phyloP scores from a whole-genome alignment of 2,797 vertebrate genomes.

The Chloroceryle inda region DNA sequence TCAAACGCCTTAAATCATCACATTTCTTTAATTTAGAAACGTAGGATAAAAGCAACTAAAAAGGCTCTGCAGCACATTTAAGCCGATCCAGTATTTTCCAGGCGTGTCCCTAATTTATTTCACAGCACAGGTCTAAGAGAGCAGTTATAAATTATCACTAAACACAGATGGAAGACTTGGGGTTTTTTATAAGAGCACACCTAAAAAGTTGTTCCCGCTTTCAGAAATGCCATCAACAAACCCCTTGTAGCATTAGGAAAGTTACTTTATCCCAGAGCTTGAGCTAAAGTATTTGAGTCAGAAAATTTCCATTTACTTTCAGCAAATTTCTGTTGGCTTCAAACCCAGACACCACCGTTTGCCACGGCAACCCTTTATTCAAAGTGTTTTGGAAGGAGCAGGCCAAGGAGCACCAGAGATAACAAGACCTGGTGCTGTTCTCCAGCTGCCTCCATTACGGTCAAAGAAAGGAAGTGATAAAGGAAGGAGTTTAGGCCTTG shows the following conservation, averaged over 20 bases:
- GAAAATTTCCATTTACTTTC: not conserved
- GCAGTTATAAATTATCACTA: not conserved
- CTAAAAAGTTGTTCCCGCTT: not conserved
- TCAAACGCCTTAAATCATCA: conserved; percentile 46
- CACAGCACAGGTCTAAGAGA: not conserved
- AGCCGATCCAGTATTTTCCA: conserved; percentile 17
- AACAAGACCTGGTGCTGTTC: not conserved
- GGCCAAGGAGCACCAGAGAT: not conserved
- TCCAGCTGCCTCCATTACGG: not conserved
- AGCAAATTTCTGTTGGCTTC: not conserved
- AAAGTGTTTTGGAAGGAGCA: not conserved
- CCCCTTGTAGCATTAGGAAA: not conserved
- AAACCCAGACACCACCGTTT: not conserved
- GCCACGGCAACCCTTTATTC: not conserved
- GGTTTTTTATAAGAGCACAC: not conserved
- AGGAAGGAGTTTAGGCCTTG: not conserved
- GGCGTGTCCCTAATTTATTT: not conserved
- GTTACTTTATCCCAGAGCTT: not conserved
- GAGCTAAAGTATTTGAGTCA: not conserved
- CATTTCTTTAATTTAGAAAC: conserved; percentile 55
- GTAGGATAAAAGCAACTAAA: not conserved
- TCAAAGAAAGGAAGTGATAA: not conserved
- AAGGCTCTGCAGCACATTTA: not conserved
- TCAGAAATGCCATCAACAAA: not conserved
- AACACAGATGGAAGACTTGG: not conserved